Evolutionary conservation across 2,888 invertebrate genomes (phyloP), one percentile per base, ranked within the genome.

Genomic region (Ctenicera cuprea): DNA sequence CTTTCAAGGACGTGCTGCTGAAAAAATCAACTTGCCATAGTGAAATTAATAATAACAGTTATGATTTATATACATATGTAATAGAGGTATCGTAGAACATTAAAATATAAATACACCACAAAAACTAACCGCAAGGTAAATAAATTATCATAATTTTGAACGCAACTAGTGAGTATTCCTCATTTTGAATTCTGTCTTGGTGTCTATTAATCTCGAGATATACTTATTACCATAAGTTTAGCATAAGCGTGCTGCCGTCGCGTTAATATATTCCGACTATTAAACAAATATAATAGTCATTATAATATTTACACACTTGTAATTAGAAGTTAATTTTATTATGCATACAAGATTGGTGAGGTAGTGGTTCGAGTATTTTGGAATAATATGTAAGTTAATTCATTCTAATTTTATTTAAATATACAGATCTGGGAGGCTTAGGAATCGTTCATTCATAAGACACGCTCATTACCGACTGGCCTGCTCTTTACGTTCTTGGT

Each of bases 161-260:
- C 64, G 62, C 71, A 74, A 64, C 76, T 71, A 66, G 74, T 75
- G 76, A 76, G 69, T 71, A 71, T 68, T 71, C 71, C 75, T 78
- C 78, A 78, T 78, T 76, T 75, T 74, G 77, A 80, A 80, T 80
- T 80, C 79, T 76, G 75, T 76, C 73, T 77, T 76, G 77, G 75
- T 80, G 80, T 78, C 81, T 81, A 82, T 82, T 82, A 83, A 83
- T 83, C 83, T 80, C 78, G 80, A 80, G 81, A 81, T 80, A 81
- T 75, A 76, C 81, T 81, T 79, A 83, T 83, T 83, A 83, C 82
- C 83, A 83, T 83, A 83, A 74, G 81, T 83, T 83, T 83, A 82
- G 83, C 83, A 82, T 83, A 83, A 82, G 82, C 83, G 82, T 83
- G 83, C 82, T 81, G 78, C 78, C 75, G 79, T 77, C 77, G 79